A percentile compares a stretch with the other conserved stretches of the same genome.
Evolutionary conservation across 2,888 invertebrate species (phyloP).

Genomic region (Oscheius sp.): DNA sequence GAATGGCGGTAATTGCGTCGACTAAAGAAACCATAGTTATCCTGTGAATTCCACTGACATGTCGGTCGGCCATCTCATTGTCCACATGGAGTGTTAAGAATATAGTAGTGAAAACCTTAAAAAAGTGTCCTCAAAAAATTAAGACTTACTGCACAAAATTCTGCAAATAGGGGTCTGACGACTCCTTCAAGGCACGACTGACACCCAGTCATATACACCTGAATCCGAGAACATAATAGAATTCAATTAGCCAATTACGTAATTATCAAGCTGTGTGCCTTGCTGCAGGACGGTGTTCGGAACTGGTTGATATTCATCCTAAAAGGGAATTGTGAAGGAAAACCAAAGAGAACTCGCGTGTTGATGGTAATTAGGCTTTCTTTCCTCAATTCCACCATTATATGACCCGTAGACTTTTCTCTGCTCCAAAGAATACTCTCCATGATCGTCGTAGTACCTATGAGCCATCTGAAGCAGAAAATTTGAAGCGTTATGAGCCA

Average conservation of each 20-base stretch:
- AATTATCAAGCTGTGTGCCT: neutral
- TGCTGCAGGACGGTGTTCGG: conserved; percentile 7
- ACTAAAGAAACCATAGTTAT: conserved; percentile 44
- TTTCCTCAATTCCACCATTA: conserved; percentile 29
- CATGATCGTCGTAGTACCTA: conserved; percentile 29
- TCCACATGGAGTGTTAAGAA: conserved; percentile 48
- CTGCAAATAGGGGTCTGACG: conserved; percentile 45
- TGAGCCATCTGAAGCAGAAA: conserved; percentile 12
- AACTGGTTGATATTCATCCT: conserved; percentile 29
- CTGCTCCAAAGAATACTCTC: conserved; percentile 24
- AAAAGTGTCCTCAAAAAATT: neutral
- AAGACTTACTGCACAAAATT: conserved; percentile 39
- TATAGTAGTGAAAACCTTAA: conserved; percentile 41
- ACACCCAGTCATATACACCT: conserved; percentile 34
- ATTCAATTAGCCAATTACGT: neutral
- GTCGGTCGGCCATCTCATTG: conserved; percentile 45
- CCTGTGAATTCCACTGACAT: conserved; percentile 39
- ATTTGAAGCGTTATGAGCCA: neutral
- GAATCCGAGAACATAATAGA: neutral
- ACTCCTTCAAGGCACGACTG: conserved; percentile 39
- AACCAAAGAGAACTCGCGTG: neutral
- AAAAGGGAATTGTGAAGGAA: neutral
- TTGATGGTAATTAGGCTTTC: conserved; percentile 17
- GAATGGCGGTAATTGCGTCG: conserved; percentile 42
- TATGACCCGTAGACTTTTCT: conserved; percentile 31